These are phyloP conservation scores for Bujurquina vittata DNA, from an alignment of 2,113 vertebrate species.

Conservation along the genomic window DNA sequence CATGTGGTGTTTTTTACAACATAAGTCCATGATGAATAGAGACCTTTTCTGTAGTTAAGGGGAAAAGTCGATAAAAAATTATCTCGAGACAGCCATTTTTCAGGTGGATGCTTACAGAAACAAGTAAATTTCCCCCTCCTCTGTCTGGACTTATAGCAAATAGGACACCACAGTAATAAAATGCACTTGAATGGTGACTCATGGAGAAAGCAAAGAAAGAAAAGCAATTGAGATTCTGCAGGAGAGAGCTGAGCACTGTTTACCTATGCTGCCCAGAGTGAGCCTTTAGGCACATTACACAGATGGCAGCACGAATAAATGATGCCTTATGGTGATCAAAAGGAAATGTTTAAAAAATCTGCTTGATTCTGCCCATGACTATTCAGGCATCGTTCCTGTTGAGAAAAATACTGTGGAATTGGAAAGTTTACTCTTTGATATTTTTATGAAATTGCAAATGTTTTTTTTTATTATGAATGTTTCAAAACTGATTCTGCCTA, in stretches of 20 bases:
- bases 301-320: slow-evolving; percentile 33
- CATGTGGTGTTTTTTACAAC: not conserved
- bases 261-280: slow-evolving; percentile 41
- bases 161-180: slow-evolving; percentile 18
- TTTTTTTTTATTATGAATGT: not conserved
- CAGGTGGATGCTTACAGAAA: not conserved
- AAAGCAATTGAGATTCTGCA: slow-evolving; percentile 58
- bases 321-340: slow-evolving; percentile 32
- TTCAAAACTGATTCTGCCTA: not conserved
- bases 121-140: not conserved
- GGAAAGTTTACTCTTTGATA: not conserved
- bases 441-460: not conserved
- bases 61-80: not conserved
- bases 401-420: not conserved
- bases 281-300: slow-evolving; percentile 43
- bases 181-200: slow-evolving; percentile 23
- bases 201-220: slow-evolving; percentile 26
- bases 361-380: not conserved
- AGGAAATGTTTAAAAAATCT: slow-evolving; percentile 23
- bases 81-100: not conserved
- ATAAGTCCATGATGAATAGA: not conserved
- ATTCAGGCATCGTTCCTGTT: slow-evolving; percentile 3
- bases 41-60: not conserved
- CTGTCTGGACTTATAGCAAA: not conserved
- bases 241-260: slow-evolving; percentile 36